Percentiles rank a stretch among this genome's conserved stretches.
Conservation (phyloP, 2,113 vertebrate genomes). For the Columba janthina region DNA sequence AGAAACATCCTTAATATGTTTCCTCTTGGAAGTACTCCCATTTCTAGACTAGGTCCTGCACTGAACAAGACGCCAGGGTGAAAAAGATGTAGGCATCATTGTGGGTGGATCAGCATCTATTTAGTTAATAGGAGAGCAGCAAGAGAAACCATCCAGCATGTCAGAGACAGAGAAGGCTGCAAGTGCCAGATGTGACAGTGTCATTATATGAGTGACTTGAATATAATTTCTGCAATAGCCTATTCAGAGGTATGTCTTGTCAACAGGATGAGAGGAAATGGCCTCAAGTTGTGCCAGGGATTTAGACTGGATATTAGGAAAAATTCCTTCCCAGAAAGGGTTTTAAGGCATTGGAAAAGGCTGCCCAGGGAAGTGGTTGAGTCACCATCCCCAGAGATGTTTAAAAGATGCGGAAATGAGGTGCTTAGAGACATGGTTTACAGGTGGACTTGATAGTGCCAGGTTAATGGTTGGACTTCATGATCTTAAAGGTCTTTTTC, state of each 20-base stretch:
- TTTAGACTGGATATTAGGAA: too few species aligned
- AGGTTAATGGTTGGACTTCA: too few species aligned
- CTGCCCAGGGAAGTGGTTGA: too few species aligned
- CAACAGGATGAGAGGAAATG: too few species aligned
- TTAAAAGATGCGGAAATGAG: too few species aligned
- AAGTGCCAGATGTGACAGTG: neutral
- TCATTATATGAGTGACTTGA: neutral
- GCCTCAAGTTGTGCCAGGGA: too few species aligned
- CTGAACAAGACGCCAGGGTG: neutral
- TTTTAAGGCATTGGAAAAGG: too few species aligned
- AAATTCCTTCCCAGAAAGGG: too few species aligned
- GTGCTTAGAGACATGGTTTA: too few species aligned
- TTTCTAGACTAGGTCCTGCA: neutral
- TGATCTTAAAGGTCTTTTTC: neutral
- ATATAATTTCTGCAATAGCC: neutral
- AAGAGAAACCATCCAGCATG: neutral
- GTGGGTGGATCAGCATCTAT: neutral
- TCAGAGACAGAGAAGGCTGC: neutral
- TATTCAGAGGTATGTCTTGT: neutral
- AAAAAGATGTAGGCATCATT: neutral
- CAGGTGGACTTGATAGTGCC: too few species aligned
- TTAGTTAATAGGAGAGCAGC: neutral
- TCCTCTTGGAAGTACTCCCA: neutral
- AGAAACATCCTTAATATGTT: neutral
- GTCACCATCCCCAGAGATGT: too few species aligned